phyloP scores from a whole-genome alignment of 1,140 invertebrate genomes.

The Cydia pomonella region DNA sequence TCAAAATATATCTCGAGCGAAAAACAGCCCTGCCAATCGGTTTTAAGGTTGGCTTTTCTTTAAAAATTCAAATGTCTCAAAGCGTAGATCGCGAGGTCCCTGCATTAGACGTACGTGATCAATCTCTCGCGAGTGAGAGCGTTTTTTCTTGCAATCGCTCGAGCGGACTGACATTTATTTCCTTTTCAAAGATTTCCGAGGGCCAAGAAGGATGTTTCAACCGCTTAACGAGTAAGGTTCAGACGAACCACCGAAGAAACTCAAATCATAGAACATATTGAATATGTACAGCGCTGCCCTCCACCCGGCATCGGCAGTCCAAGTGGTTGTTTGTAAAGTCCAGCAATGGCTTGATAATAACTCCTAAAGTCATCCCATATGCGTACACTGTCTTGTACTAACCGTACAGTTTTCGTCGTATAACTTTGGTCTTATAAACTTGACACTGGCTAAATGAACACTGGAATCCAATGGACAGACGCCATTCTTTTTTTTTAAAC shows the following conservation, averaged over 20 bases:
- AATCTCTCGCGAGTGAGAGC: constrained; percentile 29
- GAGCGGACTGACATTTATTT: constrained; percentile 33
- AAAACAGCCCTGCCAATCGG: neutral
- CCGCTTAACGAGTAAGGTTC: neutral
- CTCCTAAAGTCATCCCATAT: too few species aligned
- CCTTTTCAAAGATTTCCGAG: constrained; percentile 31
- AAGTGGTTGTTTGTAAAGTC: too few species aligned
- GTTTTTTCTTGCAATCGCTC: constrained; percentile 24
- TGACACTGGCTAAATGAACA: too few species aligned
- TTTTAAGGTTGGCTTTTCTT: neutral
- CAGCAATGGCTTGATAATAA: too few species aligned
- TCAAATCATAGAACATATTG: too few species aligned
- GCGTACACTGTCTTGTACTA: too few species aligned
- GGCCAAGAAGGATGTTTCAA: neutral
- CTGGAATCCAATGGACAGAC: too few species aligned
- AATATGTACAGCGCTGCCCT: too few species aligned
- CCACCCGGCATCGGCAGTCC: too few species aligned
- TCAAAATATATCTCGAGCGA: neutral
- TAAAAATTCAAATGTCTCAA: neutral
- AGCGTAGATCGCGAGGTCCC: neutral
- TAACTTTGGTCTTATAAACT: too few species aligned
- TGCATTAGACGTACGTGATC: constrained; percentile 17
- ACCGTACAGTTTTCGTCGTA: too few species aligned
- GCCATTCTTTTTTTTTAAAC: too few species aligned
- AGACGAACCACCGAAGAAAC: neutral